These are phyloP conservation scores for Yponomeuta cagnagella DNA, from an alignment of 2,888 invertebrate genomes.

Conservation along the genomic window DNA sequence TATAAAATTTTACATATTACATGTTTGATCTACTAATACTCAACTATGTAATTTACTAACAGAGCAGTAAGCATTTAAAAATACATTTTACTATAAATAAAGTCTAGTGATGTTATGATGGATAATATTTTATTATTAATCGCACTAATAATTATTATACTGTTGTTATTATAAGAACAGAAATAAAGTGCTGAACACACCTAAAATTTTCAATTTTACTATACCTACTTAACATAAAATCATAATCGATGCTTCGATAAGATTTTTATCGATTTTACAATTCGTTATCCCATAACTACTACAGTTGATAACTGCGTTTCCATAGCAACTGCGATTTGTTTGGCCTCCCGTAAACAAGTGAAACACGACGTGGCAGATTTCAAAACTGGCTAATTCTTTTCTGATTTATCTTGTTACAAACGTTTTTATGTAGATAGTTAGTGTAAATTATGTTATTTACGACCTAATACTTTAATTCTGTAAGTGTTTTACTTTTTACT, in stretches of 20 bases:
- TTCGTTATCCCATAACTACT: constrained; percentile 3
- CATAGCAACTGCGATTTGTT: constrained; percentile 55
- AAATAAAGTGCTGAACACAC: too few species aligned
- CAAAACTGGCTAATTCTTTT: constrained; percentile 41
- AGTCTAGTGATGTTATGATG: too few species aligned
- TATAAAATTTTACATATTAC: too few species aligned
- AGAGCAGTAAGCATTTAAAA: too few species aligned
- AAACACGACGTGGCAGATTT: constrained; percentile 45
- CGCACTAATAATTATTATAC: too few species aligned
- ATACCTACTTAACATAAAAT: neutral
- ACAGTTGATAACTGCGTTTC: constrained; percentile 49
- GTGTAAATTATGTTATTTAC: neutral
- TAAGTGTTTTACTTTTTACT: constrained; percentile 4
- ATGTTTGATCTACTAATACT: too few species aligned
- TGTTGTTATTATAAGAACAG: too few species aligned
- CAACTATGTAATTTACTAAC: too few species aligned
- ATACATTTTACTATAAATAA: too few species aligned
- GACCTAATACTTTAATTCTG: neutral
- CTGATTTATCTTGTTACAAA: constrained; percentile 27
- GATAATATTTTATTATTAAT: too few species aligned
- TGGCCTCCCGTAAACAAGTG: constrained; percentile 66
- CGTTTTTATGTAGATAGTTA: neutral
- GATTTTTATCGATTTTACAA: constrained; percentile 4
- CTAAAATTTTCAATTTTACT: too few species aligned
- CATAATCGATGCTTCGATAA: neutral